Percentiles rank a stretch among this genome's conserved stretches.
phyloP scores from a whole-genome alignment of 2,797 vertebrate genomes.

The Phalloptychus januarius region DNA sequence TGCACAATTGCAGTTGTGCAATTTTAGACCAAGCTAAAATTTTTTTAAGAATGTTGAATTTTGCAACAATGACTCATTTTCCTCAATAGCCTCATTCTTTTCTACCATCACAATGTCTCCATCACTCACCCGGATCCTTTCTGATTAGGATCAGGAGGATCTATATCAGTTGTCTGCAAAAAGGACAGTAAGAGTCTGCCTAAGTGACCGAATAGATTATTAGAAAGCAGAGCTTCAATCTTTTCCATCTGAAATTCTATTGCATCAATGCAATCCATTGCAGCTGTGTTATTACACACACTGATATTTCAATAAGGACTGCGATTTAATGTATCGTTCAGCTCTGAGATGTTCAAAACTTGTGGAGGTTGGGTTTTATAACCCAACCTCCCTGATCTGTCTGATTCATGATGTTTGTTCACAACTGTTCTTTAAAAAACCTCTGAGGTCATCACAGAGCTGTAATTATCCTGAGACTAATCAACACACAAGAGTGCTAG shows the following conservation, averaged over 20 bases:
- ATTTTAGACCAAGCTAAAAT: not conserved
- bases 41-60: not conserved
- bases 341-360: not conserved
- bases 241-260: not conserved
- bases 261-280: not conserved
- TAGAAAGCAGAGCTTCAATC: not conserved
- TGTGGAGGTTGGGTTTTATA: not conserved
- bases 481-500: not conserved
- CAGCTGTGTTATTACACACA: not conserved
- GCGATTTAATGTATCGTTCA: not conserved
- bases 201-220: not conserved
- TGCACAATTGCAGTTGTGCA: not conserved
- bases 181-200: not conserved
- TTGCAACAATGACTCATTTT: not conserved
- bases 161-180: not conserved
- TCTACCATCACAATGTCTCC: not conserved
- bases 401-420: not conserved
- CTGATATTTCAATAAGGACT: not conserved
- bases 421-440: not conserved
- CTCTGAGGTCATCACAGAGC: not conserved
- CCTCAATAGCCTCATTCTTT: not conserved
- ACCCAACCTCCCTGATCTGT: no score
- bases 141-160: not conserved
- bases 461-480: not conserved
- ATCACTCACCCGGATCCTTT: not conserved